phyloP scores from a whole-genome alignment of 2,888 invertebrate species.

The Sussaba pulchella region DNA sequence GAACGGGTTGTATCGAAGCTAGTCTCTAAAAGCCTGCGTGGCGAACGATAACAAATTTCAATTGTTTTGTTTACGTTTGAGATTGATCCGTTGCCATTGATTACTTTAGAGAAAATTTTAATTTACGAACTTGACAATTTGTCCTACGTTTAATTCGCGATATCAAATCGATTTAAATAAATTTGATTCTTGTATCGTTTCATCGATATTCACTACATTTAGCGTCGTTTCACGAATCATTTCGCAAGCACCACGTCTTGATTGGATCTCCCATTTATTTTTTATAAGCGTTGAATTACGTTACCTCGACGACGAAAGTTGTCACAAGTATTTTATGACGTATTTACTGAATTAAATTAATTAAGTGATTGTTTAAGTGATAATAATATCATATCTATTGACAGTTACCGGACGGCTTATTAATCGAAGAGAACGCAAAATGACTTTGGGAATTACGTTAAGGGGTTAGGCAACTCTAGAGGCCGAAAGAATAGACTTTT shows the following conservation, averaged over 20 bases:
- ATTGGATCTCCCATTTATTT: neutral
- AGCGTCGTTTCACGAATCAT: too few species aligned
- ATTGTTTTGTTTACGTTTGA: neutral
- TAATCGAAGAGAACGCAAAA: slow-evolving; percentile 5
- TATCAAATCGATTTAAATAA: slow-evolving; percentile 46
- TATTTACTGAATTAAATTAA: slow-evolving; percentile 13
- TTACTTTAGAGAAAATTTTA: neutral
- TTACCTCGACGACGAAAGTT: neutral
- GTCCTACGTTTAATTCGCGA: neutral
- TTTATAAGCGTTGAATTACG: neutral
- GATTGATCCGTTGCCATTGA: slow-evolving; percentile 19
- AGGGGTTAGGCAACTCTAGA: too few species aligned
- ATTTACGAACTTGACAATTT: neutral
- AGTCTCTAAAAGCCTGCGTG: neutral
- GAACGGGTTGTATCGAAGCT: slow-evolving; percentile 22
- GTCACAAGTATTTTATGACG: slow-evolving; percentile 27
- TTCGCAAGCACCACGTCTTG: too few species aligned
- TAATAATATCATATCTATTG: neutral
- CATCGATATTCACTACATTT: too few species aligned
- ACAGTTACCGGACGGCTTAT: neutral
- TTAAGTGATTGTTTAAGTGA: neutral
- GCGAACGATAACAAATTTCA: slow-evolving; percentile 9
- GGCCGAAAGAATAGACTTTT: too few species aligned
- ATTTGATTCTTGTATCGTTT: too few species aligned
- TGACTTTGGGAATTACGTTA: slow-evolving; percentile 1